Base-by-base conservation (phyloP, 2,113 vertebrate species). In the Eublepharis macularius region DNA sequence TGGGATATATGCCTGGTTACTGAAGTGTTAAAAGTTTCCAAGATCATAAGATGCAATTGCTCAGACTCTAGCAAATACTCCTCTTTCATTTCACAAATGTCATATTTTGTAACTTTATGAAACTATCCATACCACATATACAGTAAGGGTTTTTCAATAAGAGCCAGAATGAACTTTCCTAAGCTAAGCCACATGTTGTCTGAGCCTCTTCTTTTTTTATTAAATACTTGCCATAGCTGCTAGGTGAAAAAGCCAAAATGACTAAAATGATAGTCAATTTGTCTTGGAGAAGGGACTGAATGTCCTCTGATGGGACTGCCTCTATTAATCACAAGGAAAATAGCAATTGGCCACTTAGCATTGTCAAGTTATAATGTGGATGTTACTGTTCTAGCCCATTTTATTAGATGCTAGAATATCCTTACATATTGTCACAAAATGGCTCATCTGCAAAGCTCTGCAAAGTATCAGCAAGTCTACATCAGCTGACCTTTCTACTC, bases 1-100 rank as follows among this genome's bases (percentile, higher is more conserved):
- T 87, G 88, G 91, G 82, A 86, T 82, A 83, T 89, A 45, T 9
- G 85, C 79, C 34, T 66, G 70, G 86, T 76, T 1, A 7, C 36
- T 84, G 63, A 76, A 88, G 76, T 39, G 77, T 0, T 66, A 2
- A 57, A 1, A 39, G n/a, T 74, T 88, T 78, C 82, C 85, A 85
- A 80, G 81, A 87, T 57, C 80, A 86, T 72, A 45, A 68, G 24
- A 81, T 34, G 45, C n/a, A 76, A 88, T 57, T 83, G 84, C 81
- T 2, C n/a, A 0, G 65, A 47, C 60, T 76, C 12, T 68, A 89
- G 11, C 65, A 93, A 87, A 76, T 78, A 39, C 51, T 76, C 57
- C 19, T 69, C 65, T 51, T 85, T 6, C 14, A 24, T 73, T 85
- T 78, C 68, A 43, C 39, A 11, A 70, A 26, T 36, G 24, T 16